Evolutionary conservation across 2,888 invertebrate genomes (phyloP).

Genomic region (Eupithecia abbreviata): DNA sequence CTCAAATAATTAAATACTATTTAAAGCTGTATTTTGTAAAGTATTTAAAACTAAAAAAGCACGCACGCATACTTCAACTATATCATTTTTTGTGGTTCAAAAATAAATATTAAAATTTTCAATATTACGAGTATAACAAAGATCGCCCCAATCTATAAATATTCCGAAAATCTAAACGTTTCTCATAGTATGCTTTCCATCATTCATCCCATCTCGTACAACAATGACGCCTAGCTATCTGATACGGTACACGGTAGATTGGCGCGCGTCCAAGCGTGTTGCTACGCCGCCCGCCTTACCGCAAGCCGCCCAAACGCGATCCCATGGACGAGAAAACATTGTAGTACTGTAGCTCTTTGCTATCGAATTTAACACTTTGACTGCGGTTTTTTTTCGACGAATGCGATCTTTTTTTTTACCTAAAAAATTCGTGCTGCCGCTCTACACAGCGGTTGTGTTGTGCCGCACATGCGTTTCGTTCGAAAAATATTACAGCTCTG

Average conservation of each 20-base stretch:
- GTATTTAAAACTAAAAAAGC: no score
- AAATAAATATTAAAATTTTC: no score
- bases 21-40: no score
- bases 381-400: no score
- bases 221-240: constrained; percentile 48
- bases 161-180: background rate
- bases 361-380: constrained; percentile 18
- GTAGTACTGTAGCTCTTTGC: constrained; percentile 9
- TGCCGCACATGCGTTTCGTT: no score
- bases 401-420: no score
- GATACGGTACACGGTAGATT: constrained; percentile 61
- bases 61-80: no score
- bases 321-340: constrained; percentile 18
- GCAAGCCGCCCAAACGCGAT: constrained; percentile 43
- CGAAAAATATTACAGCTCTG: no score
- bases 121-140: background rate
- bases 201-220: constrained; percentile 37
- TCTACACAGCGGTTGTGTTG: no score
- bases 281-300: constrained; percentile 53
- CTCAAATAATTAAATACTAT: no score
- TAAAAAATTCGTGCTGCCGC: no score
- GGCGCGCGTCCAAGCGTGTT: constrained; percentile 71
- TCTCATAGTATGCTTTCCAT: constrained; percentile 2
- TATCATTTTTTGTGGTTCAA: no score
- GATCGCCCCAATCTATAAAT: background rate